Evolutionary conservation across 2,888 invertebrate genomes (phyloP), one percentile per base, ranked within the genome.

Genomic region (Zaprionus bogoriensis): DNA sequence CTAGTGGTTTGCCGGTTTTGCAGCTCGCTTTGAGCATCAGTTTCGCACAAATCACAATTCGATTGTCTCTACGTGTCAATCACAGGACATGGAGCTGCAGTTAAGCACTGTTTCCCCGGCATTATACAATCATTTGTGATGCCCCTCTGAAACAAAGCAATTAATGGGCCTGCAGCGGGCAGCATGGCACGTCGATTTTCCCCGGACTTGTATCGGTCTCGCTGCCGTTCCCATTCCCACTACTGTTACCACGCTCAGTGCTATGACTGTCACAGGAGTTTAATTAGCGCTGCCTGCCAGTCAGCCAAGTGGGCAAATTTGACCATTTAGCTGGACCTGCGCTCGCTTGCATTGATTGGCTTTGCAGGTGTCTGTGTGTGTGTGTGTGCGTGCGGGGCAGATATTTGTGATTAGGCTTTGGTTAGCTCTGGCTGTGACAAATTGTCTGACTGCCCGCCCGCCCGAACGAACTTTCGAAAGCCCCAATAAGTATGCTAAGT

Each of bases 31-130:
- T 22, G 52, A 39, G 32, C 23, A 45, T 30, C 42, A 53, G 46
- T 54, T 59, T 36, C 52, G 62, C 46, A 63, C 71, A 82, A 87
- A 87, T 82, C 86, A 79, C 86, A 83, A 74, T 87, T 87, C 86
- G 86, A 87, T 82, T 87, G 87, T 76, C 67, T 71, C 80, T 71
- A 69, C 73, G 86, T 87, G 87, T 85, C 87, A 87, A 69, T 82
- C 83, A 79, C 87, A 82, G 83, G 67, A 69, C 58, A 65, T 45
- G 61, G 38, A 57, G 70, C 64, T 70, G 79, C 65, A 78, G 75
- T 81, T 78, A 63, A 63, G 83, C 74, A 62, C 61, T 60, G 41
- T 61, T 55, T 42, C 36, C 63, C 74, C 22, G 67, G 69, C 67
- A 79, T 79, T 85, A 79, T 85, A 85, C 82, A 85, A 78, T 80